Conservation (phyloP, 2,888 invertebrate genomes). For the Nomada hirtipes region DNA sequence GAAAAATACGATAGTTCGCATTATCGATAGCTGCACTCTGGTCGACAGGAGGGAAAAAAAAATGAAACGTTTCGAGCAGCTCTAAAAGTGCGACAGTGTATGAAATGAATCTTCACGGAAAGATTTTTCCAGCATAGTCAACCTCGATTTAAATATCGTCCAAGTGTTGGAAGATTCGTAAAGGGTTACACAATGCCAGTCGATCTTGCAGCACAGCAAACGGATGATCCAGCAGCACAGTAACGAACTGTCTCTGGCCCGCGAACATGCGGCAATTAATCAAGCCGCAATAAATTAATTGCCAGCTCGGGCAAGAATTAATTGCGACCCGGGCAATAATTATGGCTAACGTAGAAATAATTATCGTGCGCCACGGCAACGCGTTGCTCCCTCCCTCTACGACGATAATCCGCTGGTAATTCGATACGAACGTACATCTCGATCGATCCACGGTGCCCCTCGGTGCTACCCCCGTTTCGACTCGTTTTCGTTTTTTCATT, state of each 20-base stretch:
- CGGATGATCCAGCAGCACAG: constrained; percentile 50
- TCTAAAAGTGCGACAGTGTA: neutral
- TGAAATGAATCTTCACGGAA: neutral
- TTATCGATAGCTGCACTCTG: constrained; percentile 35
- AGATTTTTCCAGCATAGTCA: neutral
- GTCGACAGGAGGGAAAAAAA: constrained; percentile 2
- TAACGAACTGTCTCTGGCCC: constrained; percentile 67
- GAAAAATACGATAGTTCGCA: constrained; percentile 43
- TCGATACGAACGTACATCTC: constrained; percentile 63
- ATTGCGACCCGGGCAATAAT: constrained; percentile 72
- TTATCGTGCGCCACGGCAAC: constrained; percentile 64
- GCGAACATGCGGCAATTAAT: constrained; percentile 69
- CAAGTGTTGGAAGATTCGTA: neutral
- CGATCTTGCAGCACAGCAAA: constrained; percentile 45
- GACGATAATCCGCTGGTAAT: constrained; percentile 69
- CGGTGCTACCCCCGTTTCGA: too few species aligned
- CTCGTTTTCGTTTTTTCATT: constrained; percentile 52
- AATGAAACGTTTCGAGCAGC: neutral
- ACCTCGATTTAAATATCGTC: neutral
- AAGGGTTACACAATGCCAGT: constrained; percentile 10
- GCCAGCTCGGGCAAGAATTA: constrained; percentile 68
- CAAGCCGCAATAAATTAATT: constrained; percentile 73
- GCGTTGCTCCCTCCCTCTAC: constrained; percentile 57
- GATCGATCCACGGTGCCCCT: constrained; percentile 54
- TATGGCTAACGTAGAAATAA: constrained; percentile 73